Conservation (phyloP, 2,888 invertebrate species). For the Lepidocyrtinus sp. region DNA sequence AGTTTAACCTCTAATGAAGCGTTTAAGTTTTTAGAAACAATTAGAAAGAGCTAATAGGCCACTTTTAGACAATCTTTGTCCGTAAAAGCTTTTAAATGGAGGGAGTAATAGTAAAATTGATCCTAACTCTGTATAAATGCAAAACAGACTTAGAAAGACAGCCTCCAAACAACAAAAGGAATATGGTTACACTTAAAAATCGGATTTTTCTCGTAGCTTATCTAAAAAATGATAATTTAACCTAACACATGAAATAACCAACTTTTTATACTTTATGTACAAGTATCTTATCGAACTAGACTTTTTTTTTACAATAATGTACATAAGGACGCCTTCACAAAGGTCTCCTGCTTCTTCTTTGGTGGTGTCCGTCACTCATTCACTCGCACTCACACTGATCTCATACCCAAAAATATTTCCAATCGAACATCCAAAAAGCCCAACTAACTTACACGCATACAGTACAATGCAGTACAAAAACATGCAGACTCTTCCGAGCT, state of each 20-base stretch:
- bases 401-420: background rate
- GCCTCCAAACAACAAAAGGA: background rate
- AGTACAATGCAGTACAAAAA: background rate
- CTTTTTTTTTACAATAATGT: conserved; percentile 5
- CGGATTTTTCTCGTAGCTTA: background rate
- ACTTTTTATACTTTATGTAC: background rate
- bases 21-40: too few relatives aligned
- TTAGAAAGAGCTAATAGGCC: too few relatives aligned
- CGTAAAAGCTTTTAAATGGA: too few relatives aligned
- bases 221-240: too few relatives aligned
- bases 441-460: background rate
- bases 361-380: conserved; percentile 55
- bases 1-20: too few relatives aligned
- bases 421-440: conserved; percentile 3
- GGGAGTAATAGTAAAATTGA: too few relatives aligned
- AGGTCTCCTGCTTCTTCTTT: conserved; percentile 5
- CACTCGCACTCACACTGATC: conserved; percentile 59
- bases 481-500: background rate
- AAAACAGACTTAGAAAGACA: background rate
- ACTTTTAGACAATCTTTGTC: too few relatives aligned
- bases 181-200: background rate
- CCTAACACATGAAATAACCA: background rate
- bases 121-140: too few relatives aligned
- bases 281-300: background rate
- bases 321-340: conserved; percentile 5